A percentile compares a stretch with the other conserved stretches of the same genome.
These are phyloP conservation scores for Neogale vison DNA, from an alignment of 2,113 vertebrate genomes.

Conservation along the genomic window DNA sequence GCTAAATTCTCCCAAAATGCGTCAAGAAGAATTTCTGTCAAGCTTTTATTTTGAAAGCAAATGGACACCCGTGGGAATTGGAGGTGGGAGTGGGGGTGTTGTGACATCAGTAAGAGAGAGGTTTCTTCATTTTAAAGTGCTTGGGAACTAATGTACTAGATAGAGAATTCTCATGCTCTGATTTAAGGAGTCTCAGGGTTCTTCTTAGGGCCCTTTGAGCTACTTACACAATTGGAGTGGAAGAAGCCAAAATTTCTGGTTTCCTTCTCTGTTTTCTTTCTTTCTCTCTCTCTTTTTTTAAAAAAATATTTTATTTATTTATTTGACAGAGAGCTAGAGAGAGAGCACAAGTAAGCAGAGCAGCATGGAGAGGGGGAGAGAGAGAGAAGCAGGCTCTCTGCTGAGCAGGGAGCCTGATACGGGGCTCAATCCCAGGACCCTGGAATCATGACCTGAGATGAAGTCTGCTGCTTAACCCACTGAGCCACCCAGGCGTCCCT, in stretches of 20 bases:
- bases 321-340: too few species aligned
- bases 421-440: too few species aligned
- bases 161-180: background rate
- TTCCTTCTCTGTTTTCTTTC: background rate
- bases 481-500: too few species aligned
- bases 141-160: background rate
- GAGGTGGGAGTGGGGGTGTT: background rate
- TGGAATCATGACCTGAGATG: too few species aligned
- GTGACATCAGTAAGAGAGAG: background rate
- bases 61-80: background rate
- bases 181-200: background rate
- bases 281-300: too few species aligned
- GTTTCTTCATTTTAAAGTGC: background rate
- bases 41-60: conserved; percentile 8
- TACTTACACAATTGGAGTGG: background rate
- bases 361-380: too few species aligned
- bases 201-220: background rate
- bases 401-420: too few species aligned
- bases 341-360: too few species aligned
- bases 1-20: background rate
- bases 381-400: too few species aligned
- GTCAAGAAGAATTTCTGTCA: background rate
- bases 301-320: too few species aligned
- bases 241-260: background rate
- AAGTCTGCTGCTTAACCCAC: too few species aligned